These are phyloP conservation scores for Hirtodrosophila trivittata DNA, from an alignment of 2,888 invertebrate species.

Conservation along the genomic window DNA sequence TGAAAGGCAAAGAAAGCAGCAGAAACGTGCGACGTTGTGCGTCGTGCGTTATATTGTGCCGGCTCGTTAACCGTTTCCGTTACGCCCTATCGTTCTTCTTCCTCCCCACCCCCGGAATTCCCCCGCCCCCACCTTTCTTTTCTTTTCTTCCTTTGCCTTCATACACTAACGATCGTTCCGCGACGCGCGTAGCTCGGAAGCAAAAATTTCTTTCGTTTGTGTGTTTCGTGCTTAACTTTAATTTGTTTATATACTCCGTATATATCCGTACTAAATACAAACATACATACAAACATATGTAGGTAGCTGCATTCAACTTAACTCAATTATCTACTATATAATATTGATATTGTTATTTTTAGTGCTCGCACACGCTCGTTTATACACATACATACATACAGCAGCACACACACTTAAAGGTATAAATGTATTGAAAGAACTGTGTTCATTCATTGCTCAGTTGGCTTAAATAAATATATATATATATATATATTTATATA, in stretches of 20 bases:
- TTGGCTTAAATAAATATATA: slow-evolving; percentile 53
- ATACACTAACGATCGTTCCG: too few species aligned
- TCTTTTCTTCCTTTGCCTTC: background rate
- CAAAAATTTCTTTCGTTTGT: slow-evolving; percentile 13
- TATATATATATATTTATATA: background rate
- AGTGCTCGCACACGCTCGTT: slow-evolving; percentile 21
- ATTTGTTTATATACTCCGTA: slow-evolving; percentile 21
- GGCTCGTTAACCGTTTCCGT: slow-evolving; percentile 54
- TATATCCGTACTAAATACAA: background rate
- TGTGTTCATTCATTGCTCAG: slow-evolving; percentile 40
- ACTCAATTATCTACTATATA: slow-evolving; percentile 46
- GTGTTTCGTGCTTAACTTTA: slow-evolving; percentile 38
- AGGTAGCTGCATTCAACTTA: slow-evolving; percentile 27
- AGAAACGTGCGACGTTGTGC: slow-evolving; percentile 21
- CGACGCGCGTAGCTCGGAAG: slow-evolving; percentile 45
- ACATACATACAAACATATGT: slow-evolving; percentile 14
- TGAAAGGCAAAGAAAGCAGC: slow-evolving; percentile 15
- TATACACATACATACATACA: background rate
- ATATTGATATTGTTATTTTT: slow-evolving; percentile 56
- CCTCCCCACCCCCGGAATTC: slow-evolving; percentile 1
- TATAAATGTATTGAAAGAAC: slow-evolving; percentile 7
- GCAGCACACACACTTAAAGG: background rate
- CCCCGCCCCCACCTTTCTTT: background rate
- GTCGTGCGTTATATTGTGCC: slow-evolving; percentile 32
- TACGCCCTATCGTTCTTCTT: slow-evolving; percentile 27